These are phyloP conservation scores for Mastigias papua DNA, from an alignment of 30 jellyfish, hydroid and myxozoan genomes.

Conservation along the genomic window DNA sequence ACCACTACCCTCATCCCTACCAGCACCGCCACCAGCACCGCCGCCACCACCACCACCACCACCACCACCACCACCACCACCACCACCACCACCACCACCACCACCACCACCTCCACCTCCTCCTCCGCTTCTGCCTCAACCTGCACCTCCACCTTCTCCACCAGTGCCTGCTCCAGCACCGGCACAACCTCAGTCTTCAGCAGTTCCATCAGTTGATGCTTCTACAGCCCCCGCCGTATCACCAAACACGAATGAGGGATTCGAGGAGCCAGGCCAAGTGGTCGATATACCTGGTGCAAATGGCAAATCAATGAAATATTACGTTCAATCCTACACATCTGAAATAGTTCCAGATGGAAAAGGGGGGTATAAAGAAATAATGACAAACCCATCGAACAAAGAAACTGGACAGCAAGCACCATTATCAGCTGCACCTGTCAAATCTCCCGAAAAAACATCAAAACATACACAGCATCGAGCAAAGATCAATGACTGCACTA, in stretches of 20 bases:
- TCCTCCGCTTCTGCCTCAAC: constrained; percentile 36
- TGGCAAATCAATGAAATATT: constrained; percentile 61
- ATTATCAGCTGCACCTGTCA: constrained; percentile 61
- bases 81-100: constrained; percentile 51
- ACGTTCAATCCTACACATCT: constrained; percentile 76
- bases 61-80: constrained; percentile 44
- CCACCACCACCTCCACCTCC: constrained; percentile 40
- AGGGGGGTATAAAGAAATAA: constrained; percentile 70
- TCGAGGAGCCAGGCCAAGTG: constrained; percentile 60
- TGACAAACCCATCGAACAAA: constrained; percentile 27
- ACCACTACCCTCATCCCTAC: constrained; percentile 13
- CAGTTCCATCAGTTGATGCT: constrained; percentile 40
- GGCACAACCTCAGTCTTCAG: constrained; percentile 35
- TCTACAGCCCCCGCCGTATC: too few relatives aligned
- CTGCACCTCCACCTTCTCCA: constrained; percentile 33
- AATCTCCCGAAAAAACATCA: constrained; percentile 28
- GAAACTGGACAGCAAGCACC: constrained; percentile 26
- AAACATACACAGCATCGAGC: constrained; percentile 69
- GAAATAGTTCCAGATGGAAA: constrained; percentile 83
- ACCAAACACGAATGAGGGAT: constrained; percentile 48
- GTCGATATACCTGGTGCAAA: constrained; percentile 78
- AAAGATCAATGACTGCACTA: constrained; percentile 44
- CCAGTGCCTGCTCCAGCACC: constrained; percentile 58
- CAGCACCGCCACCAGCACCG: constrained; percentile 28
- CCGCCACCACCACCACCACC: constrained; percentile 48